Evolutionary conservation across 2,888 invertebrate genomes (phyloP), one percentile per base, ranked within the genome.

Genomic region (Anorthoa munda): DNA sequence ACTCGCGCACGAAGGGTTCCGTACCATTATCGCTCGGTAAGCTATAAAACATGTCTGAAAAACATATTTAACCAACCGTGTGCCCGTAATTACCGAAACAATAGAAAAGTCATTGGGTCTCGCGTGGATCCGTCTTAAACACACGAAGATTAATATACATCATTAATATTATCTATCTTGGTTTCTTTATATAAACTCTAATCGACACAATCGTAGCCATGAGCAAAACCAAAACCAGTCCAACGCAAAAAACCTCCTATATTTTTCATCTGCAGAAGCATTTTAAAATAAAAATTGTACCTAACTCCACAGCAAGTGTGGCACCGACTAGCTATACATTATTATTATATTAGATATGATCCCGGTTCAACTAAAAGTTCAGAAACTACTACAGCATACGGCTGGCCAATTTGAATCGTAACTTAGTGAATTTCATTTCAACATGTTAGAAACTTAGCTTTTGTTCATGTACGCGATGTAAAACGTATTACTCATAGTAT

Each of bases 351-450:
- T 78, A 61, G 64, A 77, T 79, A 83, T 86, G 78, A 84, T 86
- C 79, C 82, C 72, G 26, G 72, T 77, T 70, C 51, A 72, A 74
- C 82, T 80, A 78, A 86, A 85, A 86, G 86, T 84, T 85, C 23
- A 70, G 56, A 55, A 86, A 84, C 85, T 85, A 71, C 79, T 79
- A 69, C 69, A 74, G 63, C 75, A 71, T 77, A 86, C 81, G 61
- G 77, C 75, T 71, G 66, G 81, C 82, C 83, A 85, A 86, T 86
- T 87, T 87, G 77, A 85, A 87, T 85, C 81, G 87, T 84, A 87
- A 87, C 87, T 87, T 86, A 79, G 82, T 79, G 83, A 87, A 87
- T 87, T 87, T 82, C 79, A 83, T 87, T 84, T 86, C 71, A 79
- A 74, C 82, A 72, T 69, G 86, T 83, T 81, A 75, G 76, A 84